Conservation (phyloP, 2,113 vertebrate genomes). For the Etheostoma spectabile region DNA sequence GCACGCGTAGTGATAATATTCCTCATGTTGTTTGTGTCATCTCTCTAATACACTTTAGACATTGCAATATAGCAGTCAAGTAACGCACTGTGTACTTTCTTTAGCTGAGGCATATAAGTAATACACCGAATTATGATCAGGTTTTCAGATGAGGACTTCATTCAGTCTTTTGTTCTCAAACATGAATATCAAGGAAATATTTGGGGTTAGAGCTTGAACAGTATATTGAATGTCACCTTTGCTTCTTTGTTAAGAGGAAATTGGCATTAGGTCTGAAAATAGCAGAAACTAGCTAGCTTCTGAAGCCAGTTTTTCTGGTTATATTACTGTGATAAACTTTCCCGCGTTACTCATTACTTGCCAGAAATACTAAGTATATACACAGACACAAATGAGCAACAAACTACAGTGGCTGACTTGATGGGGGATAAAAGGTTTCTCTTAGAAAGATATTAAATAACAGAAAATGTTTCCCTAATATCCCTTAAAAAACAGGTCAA, state of each 20-base stretch:
- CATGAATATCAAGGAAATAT: neutral
- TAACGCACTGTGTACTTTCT: conserved; percentile 30
- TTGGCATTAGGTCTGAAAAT: neutral
- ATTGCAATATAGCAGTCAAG: conserved; percentile 21
- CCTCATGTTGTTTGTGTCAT: conserved; percentile 24
- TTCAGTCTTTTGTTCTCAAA: conserved; percentile 3
- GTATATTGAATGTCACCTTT: neutral
- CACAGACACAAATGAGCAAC: conserved; percentile 20
- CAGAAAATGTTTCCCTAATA: conserved; percentile 24
- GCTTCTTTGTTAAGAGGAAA: neutral
- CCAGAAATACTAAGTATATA: conserved; percentile 17
- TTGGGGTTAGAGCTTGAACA: neutral
- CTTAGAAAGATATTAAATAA: conserved; percentile 8
- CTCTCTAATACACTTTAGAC: conserved; percentile 24
- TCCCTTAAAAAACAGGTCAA: conserved; percentile 49
- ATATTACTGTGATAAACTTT: neutral
- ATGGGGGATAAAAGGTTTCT: conserved; percentile 13
- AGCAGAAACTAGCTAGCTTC: neutral
- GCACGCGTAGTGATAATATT: conserved; percentile 39
- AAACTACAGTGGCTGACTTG: conserved; percentile 29
- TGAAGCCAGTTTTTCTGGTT: conserved; percentile 9
- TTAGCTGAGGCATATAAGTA: conserved; percentile 13
- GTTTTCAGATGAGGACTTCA: conserved; percentile 14
- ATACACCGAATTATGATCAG: conserved; percentile 11
- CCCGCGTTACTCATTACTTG: neutral